Conservation (phyloP, 2,113 vertebrate species). For the Aptenodytes patagonicus region DNA sequence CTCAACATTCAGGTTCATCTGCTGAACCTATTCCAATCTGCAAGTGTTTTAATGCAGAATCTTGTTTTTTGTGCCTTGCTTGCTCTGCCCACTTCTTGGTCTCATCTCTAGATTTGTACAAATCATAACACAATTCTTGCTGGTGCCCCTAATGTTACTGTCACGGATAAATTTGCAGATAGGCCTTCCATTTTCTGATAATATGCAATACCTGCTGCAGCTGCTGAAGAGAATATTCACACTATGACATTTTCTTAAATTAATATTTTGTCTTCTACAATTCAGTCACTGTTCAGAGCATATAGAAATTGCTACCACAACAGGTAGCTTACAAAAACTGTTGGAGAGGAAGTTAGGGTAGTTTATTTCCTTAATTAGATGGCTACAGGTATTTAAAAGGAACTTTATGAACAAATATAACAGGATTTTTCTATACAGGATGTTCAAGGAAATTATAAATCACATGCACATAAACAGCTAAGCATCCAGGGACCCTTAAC, state of each 20-base stretch:
- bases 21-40: neutral
- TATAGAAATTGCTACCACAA: neutral
- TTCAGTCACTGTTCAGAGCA: neutral
- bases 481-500: neutral
- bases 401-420: neutral
- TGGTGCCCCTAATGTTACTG: neutral
- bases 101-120: neutral
- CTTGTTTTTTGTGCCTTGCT: rapidly evolving
- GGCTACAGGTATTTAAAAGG: neutral
- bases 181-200: neutral
- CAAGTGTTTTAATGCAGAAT: neutral
- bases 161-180: neutral
- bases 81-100: neutral
- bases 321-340: neutral
- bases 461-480: neutral
- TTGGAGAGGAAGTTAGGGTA: neutral
- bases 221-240: neutral
- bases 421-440: neutral
- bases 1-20: neutral
- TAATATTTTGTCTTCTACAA: neutral
- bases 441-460: neutral
- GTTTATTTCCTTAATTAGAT: neutral
- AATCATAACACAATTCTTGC: neutral
- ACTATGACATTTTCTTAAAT: neutral
- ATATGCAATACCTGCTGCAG: neutral